phyloP scores from a whole-genome alignment of 2,113 vertebrate species.

The Planiliza haematocheilus region DNA sequence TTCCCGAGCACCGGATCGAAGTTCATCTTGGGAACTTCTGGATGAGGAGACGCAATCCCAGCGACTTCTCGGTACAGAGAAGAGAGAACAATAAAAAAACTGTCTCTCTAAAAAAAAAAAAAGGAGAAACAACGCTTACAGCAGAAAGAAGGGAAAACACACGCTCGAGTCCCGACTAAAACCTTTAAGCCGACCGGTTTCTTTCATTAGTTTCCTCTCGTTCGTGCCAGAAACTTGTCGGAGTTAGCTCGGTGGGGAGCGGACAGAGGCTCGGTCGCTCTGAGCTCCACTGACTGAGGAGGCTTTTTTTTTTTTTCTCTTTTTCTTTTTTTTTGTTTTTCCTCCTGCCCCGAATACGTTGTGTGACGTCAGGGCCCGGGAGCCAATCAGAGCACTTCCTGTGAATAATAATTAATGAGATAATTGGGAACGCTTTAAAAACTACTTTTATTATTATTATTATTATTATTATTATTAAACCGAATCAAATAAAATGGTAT shows the following conservation, averaged over 20 bases:
- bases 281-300: background rate
- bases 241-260: slow-evolving; percentile 1
- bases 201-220: slow-evolving; percentile 35
- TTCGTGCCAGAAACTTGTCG: background rate
- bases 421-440: background rate
- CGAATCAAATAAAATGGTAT: too few species aligned
- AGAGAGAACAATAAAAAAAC: slow-evolving; percentile 17
- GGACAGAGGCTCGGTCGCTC: background rate
- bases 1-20: slow-evolving; percentile 69
- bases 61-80: slow-evolving; percentile 26
- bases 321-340: background rate
- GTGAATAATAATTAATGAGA: slow-evolving; percentile 29
- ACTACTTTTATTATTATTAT: too few species aligned
- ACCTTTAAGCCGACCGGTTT: slow-evolving; percentile 33
- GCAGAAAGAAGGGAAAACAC: background rate
- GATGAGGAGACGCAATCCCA: slow-evolving; percentile 64
- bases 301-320: background rate
- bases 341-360: background rate
- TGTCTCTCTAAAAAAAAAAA: background rate
- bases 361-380: slow-evolving; percentile 29
- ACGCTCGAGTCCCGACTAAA: slow-evolving; percentile 12
- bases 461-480: too few species aligned
- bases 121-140: background rate
- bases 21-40: slow-evolving; percentile 79
- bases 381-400: slow-evolving; percentile 49